These are phyloP conservation scores for Scaptomyza reducta DNA, from an alignment of 2,888 invertebrate genomes.

Conservation along the genomic window DNA sequence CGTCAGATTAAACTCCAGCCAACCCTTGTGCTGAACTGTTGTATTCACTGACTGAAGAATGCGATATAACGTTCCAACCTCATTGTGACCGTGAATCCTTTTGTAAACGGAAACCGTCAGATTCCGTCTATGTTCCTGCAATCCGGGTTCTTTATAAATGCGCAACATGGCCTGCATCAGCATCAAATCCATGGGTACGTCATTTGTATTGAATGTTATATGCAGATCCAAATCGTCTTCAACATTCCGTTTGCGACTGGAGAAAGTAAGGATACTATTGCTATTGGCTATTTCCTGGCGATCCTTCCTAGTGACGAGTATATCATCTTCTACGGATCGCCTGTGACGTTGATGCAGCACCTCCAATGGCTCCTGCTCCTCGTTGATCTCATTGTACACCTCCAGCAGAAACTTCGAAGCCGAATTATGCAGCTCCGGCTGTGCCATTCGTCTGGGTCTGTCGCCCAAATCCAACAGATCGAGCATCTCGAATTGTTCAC, in stretches of 20 bases:
- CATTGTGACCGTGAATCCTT: slow-evolving; percentile 49
- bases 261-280: slow-evolving; percentile 97
- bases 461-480: slow-evolving; percentile 94
- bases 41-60: slow-evolving; percentile 90
- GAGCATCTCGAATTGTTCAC: slow-evolving; percentile 87
- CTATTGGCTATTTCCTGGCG: slow-evolving; percentile 93
- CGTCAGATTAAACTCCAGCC: slow-evolving; percentile 94
- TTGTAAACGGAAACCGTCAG: slow-evolving; percentile 76
- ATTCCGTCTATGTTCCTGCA: slow-evolving; percentile 28
- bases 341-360: slow-evolving; percentile 70
- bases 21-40: slow-evolving; percentile 90
- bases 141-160: slow-evolving; percentile 87
- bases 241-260: slow-evolving; percentile 85
- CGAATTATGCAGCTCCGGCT: slow-evolving; percentile 84
- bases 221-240: slow-evolving; percentile 31
- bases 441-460: slow-evolving; percentile 87
- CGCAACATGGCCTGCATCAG: slow-evolving; percentile 92
- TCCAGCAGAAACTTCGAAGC: slow-evolving; percentile 94
- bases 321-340: slow-evolving; percentile 68
- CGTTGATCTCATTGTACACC: slow-evolving; percentile 91
- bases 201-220: slow-evolving; percentile 95
- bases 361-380: slow-evolving; percentile 77
- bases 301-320: slow-evolving; percentile 90
- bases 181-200: slow-evolving; percentile 91
- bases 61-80: slow-evolving; percentile 86